phyloP scores from a whole-genome alignment of 92 coral and sea anemone genomes.

The Epizoanthus ramosus region DNA sequence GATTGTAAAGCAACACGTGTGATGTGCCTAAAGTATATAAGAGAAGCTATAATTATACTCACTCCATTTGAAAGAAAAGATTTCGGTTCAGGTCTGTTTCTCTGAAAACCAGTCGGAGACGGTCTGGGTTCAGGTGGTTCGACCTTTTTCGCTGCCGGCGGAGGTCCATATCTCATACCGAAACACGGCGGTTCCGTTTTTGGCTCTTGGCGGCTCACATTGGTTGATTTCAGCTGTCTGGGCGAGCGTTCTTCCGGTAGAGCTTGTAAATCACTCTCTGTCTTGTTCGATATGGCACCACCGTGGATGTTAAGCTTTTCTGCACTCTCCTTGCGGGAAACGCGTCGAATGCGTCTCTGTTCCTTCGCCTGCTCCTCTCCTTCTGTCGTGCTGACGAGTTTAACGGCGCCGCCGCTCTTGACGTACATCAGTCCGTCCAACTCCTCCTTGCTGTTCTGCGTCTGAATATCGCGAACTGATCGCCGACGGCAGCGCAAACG shows the following conservation, averaged over 20 bases:
- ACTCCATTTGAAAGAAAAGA: slow-evolving; percentile 42
- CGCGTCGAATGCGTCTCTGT: slow-evolving; percentile 75
- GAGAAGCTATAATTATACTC: not conserved
- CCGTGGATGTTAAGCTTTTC: slow-evolving; percentile 63
- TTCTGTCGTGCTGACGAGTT: slow-evolving; percentile 82
- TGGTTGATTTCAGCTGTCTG: slow-evolving; percentile 4
- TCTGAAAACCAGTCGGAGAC: slow-evolving; percentile 15
- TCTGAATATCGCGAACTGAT: slow-evolving; percentile 86
- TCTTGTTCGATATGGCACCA: slow-evolving; percentile 28
- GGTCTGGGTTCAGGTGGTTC: slow-evolving; percentile 27
- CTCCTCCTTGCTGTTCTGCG: slow-evolving; percentile 68
- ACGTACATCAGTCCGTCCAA: slow-evolving; percentile 91
- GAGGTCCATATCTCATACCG: slow-evolving; percentile 25
- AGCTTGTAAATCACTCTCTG: slow-evolving; percentile 51
- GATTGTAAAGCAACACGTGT: no score
- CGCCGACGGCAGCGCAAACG: slow-evolving; percentile 77
- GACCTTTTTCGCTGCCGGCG: slow-evolving; percentile 10
- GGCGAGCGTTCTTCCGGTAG: slow-evolving; percentile 58
- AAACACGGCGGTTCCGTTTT: slow-evolving; percentile 11
- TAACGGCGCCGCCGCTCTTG: slow-evolving; percentile 82
- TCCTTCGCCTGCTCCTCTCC: slow-evolving; percentile 84
- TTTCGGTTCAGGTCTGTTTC: slow-evolving; percentile 38
- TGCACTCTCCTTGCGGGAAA: slow-evolving; percentile 76
- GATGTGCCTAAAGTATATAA: no score
- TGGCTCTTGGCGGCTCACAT: not conserved